A percentile compares a stretch with the other conserved stretches of the same genome.
Conservation (phyloP, 2,113 vertebrate genomes). For the Ailuropoda melanoleuca region DNA sequence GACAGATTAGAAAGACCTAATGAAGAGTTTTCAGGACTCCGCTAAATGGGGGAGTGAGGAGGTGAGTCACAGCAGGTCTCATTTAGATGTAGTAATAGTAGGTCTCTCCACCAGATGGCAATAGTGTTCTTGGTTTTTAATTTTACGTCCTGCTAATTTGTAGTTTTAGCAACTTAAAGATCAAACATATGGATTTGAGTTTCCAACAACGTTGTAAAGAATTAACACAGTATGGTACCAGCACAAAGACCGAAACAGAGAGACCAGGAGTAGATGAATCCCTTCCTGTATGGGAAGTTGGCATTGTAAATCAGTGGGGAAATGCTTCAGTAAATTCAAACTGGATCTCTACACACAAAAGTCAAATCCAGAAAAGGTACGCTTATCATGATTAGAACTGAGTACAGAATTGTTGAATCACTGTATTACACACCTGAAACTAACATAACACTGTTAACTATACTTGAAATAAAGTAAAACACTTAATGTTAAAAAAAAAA, state of each 20-base stretch:
- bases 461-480: not conserved
- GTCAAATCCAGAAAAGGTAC: not conserved
- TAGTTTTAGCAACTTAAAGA: not conserved
- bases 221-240: not conserved
- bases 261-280: not conserved
- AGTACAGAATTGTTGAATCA: not conserved
- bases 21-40: not conserved
- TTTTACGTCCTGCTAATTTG: not conserved
- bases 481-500: not conserved
- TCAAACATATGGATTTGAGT: not conserved
- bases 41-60: not conserved
- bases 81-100: not conserved
- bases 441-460: not conserved
- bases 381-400: not conserved
- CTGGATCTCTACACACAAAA: not conserved
- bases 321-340: not conserved
- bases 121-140: conserved; percentile 38
- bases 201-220: not conserved
- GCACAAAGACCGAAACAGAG: not conserved
- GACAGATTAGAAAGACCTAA: not conserved
- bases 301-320: not conserved
- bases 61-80: not conserved
- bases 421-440: not conserved
- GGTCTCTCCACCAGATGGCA: conserved; percentile 71
- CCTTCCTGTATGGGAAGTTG: not conserved